Percentiles rank a stretch among this genome's conserved stretches.
Conservation (phyloP, 2,113 vertebrate species). For the Burhinus bistriatus region DNA sequence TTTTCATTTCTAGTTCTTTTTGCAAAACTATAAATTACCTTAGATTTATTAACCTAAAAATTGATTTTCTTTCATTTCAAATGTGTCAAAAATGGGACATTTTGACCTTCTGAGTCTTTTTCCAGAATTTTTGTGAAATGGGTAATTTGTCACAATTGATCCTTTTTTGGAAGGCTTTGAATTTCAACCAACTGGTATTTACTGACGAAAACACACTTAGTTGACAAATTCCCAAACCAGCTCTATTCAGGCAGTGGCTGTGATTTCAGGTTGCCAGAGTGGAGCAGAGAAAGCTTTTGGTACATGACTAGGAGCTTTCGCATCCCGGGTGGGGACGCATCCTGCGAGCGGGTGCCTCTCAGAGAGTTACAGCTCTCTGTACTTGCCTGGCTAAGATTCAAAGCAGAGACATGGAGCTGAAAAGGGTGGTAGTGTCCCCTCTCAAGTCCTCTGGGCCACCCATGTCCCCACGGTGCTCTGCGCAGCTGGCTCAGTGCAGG, state of each 20-base stretch:
- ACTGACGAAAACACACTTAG: background rate
- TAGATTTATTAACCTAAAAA: slow-evolving; percentile 51
- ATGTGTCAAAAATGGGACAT: slow-evolving; percentile 17
- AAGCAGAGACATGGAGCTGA: background rate
- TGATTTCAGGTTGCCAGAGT: background rate
- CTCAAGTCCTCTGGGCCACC: background rate
- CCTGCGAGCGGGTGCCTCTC: rapidly evolving
- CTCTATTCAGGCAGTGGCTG: background rate
- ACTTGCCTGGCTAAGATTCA: background rate
- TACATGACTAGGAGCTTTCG: background rate
- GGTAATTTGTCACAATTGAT: slow-evolving; percentile 57
- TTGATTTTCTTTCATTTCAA: slow-evolving; percentile 18
- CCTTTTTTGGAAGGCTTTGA: slow-evolving; percentile 29
- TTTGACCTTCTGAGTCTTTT: slow-evolving; percentile 43
- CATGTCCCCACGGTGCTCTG: rapidly evolving
- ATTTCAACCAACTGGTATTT: slow-evolving; percentile 37
- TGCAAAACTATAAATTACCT: slow-evolving; percentile 47
- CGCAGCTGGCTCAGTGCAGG: rapidly evolving
- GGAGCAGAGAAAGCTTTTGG: background rate
- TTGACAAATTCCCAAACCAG: background rate
- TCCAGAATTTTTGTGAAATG: slow-evolving; percentile 8
- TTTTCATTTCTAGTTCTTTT: slow-evolving; percentile 32
- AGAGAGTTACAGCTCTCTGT: background rate
- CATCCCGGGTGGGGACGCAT: background rate
- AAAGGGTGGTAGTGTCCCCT: background rate